A percentile compares a stretch with the other conserved stretches of the same genome.
phyloP scores from a whole-genome alignment of 2,113 vertebrate species.

The Misgurnus mizolepis region DNA sequence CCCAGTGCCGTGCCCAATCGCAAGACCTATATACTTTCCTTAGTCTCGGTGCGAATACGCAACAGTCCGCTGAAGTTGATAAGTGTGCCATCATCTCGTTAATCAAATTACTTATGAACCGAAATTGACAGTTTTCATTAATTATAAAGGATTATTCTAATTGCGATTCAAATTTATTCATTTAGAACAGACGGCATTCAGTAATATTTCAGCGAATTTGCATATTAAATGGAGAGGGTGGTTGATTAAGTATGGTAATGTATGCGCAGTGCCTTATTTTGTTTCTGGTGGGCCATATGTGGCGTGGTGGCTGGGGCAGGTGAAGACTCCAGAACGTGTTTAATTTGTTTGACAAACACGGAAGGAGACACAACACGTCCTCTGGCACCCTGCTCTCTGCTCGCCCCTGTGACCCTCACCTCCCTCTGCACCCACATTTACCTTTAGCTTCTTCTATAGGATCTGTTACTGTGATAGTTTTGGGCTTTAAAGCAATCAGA shows the following conservation, averaged over 20 bases:
- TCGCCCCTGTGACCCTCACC: slow-evolving; percentile 48
- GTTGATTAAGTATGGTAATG: slow-evolving; percentile 99
- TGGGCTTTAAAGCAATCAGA: not conserved
- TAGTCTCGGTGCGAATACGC: slow-evolving; percentile 26
- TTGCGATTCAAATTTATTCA: slow-evolving; percentile 99
- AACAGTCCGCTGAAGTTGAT: slow-evolving; percentile 74
- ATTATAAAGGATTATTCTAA: slow-evolving; percentile 99
- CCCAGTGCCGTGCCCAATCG: slow-evolving; percentile 58
- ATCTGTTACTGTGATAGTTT: not conserved
- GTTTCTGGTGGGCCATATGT: slow-evolving; percentile 95
- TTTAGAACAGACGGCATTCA: slow-evolving; percentile 99
- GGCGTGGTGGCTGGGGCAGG: slow-evolving; percentile 91
- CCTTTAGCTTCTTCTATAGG: slow-evolving; percentile 34
- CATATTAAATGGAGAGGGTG: slow-evolving; percentile 99
- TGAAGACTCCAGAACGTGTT: slow-evolving; percentile 91
- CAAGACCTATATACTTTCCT: slow-evolving; percentile 24
- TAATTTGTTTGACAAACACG: slow-evolving; percentile 98
- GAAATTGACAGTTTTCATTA: slow-evolving; percentile 99
- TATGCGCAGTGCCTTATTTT: slow-evolving; percentile 99
- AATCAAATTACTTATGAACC: slow-evolving; percentile 99
- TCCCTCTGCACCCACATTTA: slow-evolving; percentile 35
- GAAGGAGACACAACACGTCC: slow-evolving; percentile 79
- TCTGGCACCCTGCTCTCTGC: slow-evolving; percentile 67
- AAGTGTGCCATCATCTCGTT: slow-evolving; percentile 91
- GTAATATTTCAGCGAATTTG: slow-evolving; percentile 99